A percentile compares a stretch with the other conserved stretches of the same genome.
Evolutionary conservation across 2,888 invertebrate species (phyloP).

Genomic region (Endotricha flammealis): DNA sequence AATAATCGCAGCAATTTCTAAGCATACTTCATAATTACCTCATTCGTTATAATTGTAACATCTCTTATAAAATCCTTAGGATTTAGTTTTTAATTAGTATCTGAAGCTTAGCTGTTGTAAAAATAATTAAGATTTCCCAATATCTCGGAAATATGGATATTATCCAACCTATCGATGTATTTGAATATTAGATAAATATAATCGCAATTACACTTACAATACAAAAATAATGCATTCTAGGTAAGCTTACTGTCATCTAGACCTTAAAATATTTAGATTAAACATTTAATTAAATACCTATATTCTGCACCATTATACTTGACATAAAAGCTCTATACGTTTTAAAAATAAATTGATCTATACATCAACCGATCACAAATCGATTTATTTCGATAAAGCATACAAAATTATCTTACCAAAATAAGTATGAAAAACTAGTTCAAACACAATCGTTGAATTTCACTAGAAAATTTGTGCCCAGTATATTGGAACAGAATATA

Average conservation of each 20-base stretch:
- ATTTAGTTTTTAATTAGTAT: constrained; percentile 5
- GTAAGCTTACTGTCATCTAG: constrained; percentile 7
- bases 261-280: not conserved
- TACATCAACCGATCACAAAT: too few species aligned
- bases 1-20: constrained; percentile 1
- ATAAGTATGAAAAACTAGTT: too few species aligned
- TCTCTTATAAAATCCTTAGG: constrained; percentile 9
- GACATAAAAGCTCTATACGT: too few species aligned
- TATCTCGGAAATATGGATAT: constrained; percentile 3
- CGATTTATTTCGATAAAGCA: too few species aligned
- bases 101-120: constrained; percentile 11
- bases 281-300: constrained; percentile 6
- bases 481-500: too few species aligned
- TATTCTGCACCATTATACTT: not conserved
- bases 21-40: constrained; percentile 14
- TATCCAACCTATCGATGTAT: constrained; percentile 8
- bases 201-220: constrained; percentile 22
- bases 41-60: constrained; percentile 12
- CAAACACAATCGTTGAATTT: too few species aligned
- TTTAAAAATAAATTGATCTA: too few species aligned
- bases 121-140: constrained; percentile 1
- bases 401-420: too few species aligned
- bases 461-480: too few species aligned
- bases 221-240: constrained; percentile 27
- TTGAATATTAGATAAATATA: constrained; percentile 6